phyloP scores from a whole-genome alignment of 1,140 invertebrate species.

The Propsilocerus akamusi region DNA sequence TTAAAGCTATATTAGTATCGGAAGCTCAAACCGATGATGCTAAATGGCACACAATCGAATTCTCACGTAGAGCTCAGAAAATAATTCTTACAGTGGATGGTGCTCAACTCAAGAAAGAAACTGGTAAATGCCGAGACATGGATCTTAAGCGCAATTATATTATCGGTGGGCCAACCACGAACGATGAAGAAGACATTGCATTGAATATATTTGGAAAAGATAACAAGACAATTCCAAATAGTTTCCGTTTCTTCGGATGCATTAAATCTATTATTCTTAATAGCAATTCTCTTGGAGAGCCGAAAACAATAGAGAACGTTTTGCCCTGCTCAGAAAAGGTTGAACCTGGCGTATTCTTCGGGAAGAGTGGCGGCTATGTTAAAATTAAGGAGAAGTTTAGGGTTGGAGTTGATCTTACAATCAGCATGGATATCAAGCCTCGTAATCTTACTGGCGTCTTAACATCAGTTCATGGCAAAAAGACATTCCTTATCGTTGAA shows the following conservation, averaged over 20 bases:
- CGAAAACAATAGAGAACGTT: constrained; percentile 34
- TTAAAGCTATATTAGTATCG: constrained; percentile 36
- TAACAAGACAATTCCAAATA: too few species aligned
- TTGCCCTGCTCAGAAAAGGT: constrained; percentile 63
- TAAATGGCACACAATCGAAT: constrained; percentile 63
- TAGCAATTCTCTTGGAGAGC: constrained; percentile 37
- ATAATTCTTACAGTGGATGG: constrained; percentile 49
- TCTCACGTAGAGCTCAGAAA: constrained; percentile 32
- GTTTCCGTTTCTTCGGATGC: constrained; percentile 83
- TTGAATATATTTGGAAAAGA: constrained; percentile 6
- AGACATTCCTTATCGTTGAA: constrained; percentile 72
- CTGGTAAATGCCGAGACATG: not conserved
- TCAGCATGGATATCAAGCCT: constrained; percentile 77
- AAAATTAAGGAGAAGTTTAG: constrained; percentile 46
- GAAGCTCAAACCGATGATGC: constrained; percentile 53
- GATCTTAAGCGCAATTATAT: constrained; percentile 7
- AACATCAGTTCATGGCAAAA: constrained; percentile 58
- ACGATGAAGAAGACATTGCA: constrained; percentile 24
- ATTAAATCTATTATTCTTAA: constrained; percentile 62
- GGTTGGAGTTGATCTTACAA: constrained; percentile 58
- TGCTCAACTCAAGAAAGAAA: not conserved
- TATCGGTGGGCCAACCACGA: constrained; percentile 26
- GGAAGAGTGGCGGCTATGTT: constrained; percentile 28
- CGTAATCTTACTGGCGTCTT: constrained; percentile 63
- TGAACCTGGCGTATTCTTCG: constrained; percentile 83